phyloP scores from a whole-genome alignment of 2,888 invertebrate species.

The Coecobrya sp. region DNA sequence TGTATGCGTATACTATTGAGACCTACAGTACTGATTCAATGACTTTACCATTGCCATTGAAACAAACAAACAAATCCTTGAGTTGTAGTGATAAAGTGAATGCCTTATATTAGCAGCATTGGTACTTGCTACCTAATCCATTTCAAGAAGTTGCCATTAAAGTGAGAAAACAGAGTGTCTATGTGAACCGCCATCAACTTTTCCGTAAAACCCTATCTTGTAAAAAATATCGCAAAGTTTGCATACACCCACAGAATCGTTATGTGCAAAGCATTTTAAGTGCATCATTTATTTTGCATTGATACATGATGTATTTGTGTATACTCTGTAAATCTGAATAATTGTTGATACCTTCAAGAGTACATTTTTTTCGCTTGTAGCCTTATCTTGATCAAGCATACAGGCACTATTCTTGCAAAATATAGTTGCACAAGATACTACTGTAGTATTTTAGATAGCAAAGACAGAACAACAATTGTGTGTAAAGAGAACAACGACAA shows the following conservation, averaged over 20 bases:
- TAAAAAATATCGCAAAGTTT: background rate
- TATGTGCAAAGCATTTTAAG: background rate
- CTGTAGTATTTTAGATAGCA: no score
- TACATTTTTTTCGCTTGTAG: background rate
- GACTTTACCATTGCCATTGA: background rate
- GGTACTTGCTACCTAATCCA: background rate
- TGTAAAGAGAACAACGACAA: constrained; percentile 35
- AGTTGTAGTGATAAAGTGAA: background rate
- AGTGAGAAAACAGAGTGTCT: background rate
- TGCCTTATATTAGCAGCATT: background rate
- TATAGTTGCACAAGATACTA: background rate
- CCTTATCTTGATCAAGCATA: background rate
- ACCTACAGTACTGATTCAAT: constrained; percentile 13
- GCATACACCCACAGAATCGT: background rate
- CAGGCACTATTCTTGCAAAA: background rate
- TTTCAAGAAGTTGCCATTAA: background rate
- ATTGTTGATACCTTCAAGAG: background rate
- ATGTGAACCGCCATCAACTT: background rate
- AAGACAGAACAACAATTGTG: background rate
- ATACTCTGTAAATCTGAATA: background rate
- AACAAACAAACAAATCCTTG: background rate
- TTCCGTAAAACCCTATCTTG: background rate
- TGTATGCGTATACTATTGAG: background rate
- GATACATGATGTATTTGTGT: background rate
- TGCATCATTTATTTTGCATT: background rate